Conservation (phyloP, 2,113 vertebrate species). For the Apodemus sylvaticus region DNA sequence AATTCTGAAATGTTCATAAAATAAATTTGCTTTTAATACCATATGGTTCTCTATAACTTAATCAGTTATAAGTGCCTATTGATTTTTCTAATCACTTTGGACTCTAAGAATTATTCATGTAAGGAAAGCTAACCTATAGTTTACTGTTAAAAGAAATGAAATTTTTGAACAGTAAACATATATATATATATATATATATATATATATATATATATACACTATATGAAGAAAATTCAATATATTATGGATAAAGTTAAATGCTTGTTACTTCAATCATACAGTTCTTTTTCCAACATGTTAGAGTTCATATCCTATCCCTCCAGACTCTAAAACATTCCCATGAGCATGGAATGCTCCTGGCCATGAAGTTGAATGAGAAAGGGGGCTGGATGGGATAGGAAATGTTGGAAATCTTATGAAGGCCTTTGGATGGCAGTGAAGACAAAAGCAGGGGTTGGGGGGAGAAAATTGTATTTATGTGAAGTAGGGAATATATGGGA, state of each 20-base stretch:
- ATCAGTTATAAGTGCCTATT: neutral
- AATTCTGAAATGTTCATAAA: conserved; percentile 39
- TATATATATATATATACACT: neutral
- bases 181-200: too few species aligned
- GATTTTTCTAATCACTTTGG: neutral
- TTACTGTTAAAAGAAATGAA: conserved; percentile 35
- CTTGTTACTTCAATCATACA: neutral
- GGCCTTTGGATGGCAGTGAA: neutral
- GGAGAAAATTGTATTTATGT: fast-evolving
- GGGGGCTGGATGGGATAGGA: neutral
- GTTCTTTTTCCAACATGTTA: neutral
- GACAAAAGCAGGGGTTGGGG: too few species aligned
- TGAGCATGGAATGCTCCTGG: neutral
- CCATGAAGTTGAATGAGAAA: neutral
- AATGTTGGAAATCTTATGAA: neutral
- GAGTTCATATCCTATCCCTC: neutral
- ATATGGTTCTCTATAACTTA: conserved; percentile 16
- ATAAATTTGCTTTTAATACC: conserved; percentile 7
- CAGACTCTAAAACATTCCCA: neutral
- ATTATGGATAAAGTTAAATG: conserved; percentile 5
- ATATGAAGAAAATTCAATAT: neutral
- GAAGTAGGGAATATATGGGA: neutral
- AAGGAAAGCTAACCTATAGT: neutral
- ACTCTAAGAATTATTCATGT: neutral
- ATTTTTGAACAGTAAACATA: neutral